phyloP scores from a whole-genome alignment of 2,888 invertebrate species.

The Patella caerulea region DNA sequence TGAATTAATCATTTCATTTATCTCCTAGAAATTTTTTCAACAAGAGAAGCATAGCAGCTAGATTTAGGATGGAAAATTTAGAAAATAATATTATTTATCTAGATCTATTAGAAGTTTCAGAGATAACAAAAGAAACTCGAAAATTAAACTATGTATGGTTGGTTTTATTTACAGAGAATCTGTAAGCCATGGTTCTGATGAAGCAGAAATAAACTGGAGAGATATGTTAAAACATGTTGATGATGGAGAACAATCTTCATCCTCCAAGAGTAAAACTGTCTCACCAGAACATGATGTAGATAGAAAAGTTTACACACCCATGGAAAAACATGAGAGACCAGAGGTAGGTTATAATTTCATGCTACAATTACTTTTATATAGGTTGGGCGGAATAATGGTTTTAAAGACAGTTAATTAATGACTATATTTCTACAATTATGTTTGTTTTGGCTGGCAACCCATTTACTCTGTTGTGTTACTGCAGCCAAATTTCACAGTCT shows the following conservation, averaged over 20 bases:
- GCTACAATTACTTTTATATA: constrained; percentile 1
- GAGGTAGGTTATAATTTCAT: constrained; percentile 29
- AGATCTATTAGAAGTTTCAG: no score
- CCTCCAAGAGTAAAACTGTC: constrained; percentile 33
- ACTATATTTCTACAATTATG: no score
- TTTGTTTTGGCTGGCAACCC: no score
- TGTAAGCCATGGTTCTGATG: constrained; percentile 31
- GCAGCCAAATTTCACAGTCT: no score
- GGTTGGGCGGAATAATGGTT: neutral
- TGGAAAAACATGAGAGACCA: constrained; percentile 36
- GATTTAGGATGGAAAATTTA: no score
- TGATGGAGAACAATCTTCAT: constrained; percentile 41
- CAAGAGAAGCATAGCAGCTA: no score
- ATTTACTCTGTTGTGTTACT: no score
- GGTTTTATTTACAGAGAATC: constrained; percentile 37
- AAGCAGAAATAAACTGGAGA: constrained; percentile 49
- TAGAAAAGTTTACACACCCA: constrained; percentile 33
- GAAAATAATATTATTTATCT: no score
- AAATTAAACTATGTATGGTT: constrained; percentile 1
- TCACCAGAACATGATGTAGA: constrained; percentile 31
- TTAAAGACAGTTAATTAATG: no score
- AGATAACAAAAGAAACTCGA: no score
- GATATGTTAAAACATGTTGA: constrained; percentile 41
- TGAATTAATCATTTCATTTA: no score
- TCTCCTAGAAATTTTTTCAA: no score